Evolutionary conservation across 2,797 vertebrate genomes (phyloP), one percentile per base, ranked within the genome.

Genomic region (Lagocephalus sceleratus): DNA sequence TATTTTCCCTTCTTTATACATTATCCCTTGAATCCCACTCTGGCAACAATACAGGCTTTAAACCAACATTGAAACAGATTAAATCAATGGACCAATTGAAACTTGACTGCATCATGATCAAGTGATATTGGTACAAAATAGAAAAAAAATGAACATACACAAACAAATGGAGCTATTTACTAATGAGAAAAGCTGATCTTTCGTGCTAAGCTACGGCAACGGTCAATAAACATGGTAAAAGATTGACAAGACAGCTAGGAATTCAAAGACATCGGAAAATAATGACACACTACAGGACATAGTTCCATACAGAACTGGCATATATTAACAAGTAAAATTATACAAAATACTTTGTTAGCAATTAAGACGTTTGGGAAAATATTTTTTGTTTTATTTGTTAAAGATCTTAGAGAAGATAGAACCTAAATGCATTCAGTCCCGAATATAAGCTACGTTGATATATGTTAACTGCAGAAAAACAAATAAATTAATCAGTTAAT

Each of bases 261-360:
- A 87, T 77, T 72, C 81, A 81, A 63, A 73, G 76, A 85, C 75
- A 74, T 75, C 15, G 52, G 44, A 81, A 89, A 89, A 76, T 65
- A 86, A 84, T 77, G 71, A 87, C 83, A 85, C 76, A 73, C 83
- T 83, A 89, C 84, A 85, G 71, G 83, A 90, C 84, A 76, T 78
- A 75, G 63, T 82, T 88, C 75, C 64, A 79, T 86, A 91, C 83
- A 88, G 81, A 86, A 35, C 84, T 80, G 81, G 84, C 75, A 88
- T 86, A 88, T 88, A 90, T 82, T 85, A 85, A 89, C 79, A 88
- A 79, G 73, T 87, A 68, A 83, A 92, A 91, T 89, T 89, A 91
- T 89, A 89, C 82, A 90, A 91, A 90, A 89, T 86, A 87, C 73
- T 82, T 78, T 81, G 83, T 77, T 83, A 84, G 82, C 78, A 86